phyloP scores from a whole-genome alignment of 1,140 invertebrate species.

The Brachionus calyciflorus region DNA sequence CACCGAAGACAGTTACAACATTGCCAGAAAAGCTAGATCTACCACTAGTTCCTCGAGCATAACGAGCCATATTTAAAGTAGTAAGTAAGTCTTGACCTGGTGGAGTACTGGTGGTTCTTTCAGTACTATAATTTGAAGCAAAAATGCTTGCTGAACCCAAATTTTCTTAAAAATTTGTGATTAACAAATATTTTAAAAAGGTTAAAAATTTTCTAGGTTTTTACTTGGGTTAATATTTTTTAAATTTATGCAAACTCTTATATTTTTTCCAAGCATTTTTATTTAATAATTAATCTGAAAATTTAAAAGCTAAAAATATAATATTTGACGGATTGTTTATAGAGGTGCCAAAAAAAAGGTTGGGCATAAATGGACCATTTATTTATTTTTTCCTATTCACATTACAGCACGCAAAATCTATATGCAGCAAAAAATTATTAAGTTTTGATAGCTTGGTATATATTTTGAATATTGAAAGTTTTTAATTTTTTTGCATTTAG shows the following conservation, averaged over 20 bases:
- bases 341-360: neutral
- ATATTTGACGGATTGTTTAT: neutral
- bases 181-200: neutral
- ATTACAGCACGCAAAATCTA: conserved; percentile 34
- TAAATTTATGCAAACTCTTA: conserved; percentile 12
- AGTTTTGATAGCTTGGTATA: conserved; percentile 39
- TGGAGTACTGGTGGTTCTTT: neutral
- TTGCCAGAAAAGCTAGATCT: conserved; percentile 91
- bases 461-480: conserved; percentile 13
- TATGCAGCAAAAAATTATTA: conserved; percentile 1
- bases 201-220: neutral
- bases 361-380: neutral
- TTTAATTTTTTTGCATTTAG: neutral
- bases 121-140: neutral
- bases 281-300: neutral
- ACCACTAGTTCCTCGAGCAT: conserved; percentile 57
- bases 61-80: conserved; percentile 1
- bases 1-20: conserved; percentile 94
- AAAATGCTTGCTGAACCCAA: neutral
- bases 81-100: neutral
- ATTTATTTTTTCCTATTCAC: neutral
- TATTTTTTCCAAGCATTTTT: conserved; percentile 39
- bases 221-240: conserved; percentile 36
- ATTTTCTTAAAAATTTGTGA: neutral
- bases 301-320: neutral